Base-by-base conservation (phyloP, 2,797 vertebrate species). In the Sebastes glaucus region DNA sequence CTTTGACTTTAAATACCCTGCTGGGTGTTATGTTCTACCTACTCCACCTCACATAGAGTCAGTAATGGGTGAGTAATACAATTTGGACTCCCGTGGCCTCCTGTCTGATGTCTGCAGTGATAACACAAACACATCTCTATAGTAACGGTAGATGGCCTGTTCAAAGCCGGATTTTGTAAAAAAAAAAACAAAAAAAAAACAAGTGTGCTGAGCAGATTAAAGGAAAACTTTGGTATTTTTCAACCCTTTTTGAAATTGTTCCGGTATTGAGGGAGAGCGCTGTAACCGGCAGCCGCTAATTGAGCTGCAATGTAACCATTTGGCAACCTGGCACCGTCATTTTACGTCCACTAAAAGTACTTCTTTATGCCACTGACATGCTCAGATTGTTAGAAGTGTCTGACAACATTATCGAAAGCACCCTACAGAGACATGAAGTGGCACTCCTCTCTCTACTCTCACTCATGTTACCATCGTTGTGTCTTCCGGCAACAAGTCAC, bases 1-100 rank as follows among this genome's bases (percentile, higher is more conserved):
- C 23, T 78, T 77, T 74, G 6, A 59, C 57, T 82, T 75, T 68
- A 64, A 83, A 83, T 57, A 75, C 25, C 57, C 10, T 60, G 16
- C 33, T 74, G 64, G 42, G 61, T 83, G 72, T 84, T 16, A 30
- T 63, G 33, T 38, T 64, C 76, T 78, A 42, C 63, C 77, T 80
- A 60, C 72, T 80, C 78, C 52, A 22, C 71, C 72, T 80, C 69
- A 72, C 33, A 74, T 6, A 22, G 49, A 49, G 46, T 56, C 32
- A 69, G 42, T 79, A 56, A 46, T 49, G 30, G 59, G 28, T 78
- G 55, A 83, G 68, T 64, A 74, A 64, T 61, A 30, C 6, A 46
- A 25, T 64, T 71, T 71, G 6, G 52, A 59, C 71, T 71, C 30
- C 22, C 0, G 1, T 68, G 42, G 70, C 35, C 62, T 74, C 23